These are phyloP conservation scores for Autographa gamma DNA, from an alignment of 2,888 invertebrate species.

Conservation along the genomic window DNA sequence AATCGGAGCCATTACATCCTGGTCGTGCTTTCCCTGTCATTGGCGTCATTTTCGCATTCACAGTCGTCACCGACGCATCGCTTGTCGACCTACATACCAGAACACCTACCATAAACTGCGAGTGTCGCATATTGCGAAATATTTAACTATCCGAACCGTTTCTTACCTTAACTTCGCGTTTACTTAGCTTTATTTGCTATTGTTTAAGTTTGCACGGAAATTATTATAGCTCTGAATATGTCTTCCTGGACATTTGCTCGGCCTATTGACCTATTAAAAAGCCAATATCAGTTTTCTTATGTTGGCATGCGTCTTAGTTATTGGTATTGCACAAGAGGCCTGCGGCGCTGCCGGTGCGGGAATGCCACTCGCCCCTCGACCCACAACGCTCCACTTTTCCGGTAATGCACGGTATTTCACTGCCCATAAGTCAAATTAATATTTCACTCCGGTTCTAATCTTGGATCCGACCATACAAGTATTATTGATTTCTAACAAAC, in stretches of 20 bases:
- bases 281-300: constrained; percentile 7
- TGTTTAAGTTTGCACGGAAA: not conserved
- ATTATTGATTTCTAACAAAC: constrained; percentile 1
- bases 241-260: not conserved
- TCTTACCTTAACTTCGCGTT: constrained; percentile 28
- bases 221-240: not conserved
- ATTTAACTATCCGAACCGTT: constrained; percentile 38
- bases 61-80: constrained; percentile 57
- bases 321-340: constrained; percentile 3
- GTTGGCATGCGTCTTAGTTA: constrained; percentile 8
- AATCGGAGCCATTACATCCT: constrained; percentile 55
- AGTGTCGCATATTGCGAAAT: constrained; percentile 56
- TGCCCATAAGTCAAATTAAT: not conserved
- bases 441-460: not conserved
- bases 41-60: constrained; percentile 61
- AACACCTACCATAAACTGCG: constrained; percentile 57
- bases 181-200: constrained; percentile 21
- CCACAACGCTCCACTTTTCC: constrained; percentile 3
- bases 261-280: not conserved
- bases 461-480: not conserved
- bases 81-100: constrained; percentile 59
- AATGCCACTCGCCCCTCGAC: not conserved
- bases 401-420: constrained; percentile 1
- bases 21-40: constrained; percentile 63
- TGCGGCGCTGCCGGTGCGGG: not conserved